Conservation (phyloP, 2,113 vertebrate species). For the Oryzias curvinotus region DNA sequence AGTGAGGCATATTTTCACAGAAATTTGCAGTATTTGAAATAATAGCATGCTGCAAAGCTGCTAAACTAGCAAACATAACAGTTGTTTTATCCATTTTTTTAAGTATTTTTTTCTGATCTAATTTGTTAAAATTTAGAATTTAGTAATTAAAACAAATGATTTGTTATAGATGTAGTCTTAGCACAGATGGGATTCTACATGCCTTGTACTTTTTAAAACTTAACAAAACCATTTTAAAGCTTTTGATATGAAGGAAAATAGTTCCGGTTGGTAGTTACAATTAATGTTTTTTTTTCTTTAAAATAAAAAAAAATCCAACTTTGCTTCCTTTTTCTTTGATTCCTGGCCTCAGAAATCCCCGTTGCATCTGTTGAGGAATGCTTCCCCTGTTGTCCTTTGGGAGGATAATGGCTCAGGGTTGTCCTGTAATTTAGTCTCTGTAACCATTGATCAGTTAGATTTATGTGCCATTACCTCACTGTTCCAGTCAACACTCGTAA, state of each 20-base stretch:
- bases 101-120: too few species aligned
- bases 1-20: too few species aligned
- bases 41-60: neutral
- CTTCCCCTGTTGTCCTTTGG: slow-evolving; percentile 51
- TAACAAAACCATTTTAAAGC: neutral
- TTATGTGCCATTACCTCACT: slow-evolving; percentile 82
- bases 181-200: neutral
- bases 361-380: slow-evolving; percentile 51
- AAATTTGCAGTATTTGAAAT: neutral
- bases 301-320: neutral
- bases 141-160: too few species aligned
- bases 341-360: slow-evolving; percentile 46
- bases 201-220: neutral
- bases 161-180: neutral
- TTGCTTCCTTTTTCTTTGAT: slow-evolving; percentile 7
- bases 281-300: slow-evolving; percentile 7
- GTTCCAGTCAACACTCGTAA: slow-evolving; percentile 76
- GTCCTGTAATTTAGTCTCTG: slow-evolving; percentile 76
- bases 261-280: slow-evolving; percentile 3
- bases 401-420: slow-evolving; percentile 65
- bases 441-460: slow-evolving; percentile 77
- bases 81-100: too few species aligned
- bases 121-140: too few species aligned
- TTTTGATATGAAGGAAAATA: neutral
- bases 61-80: too few species aligned